phyloP scores from a whole-genome alignment of 2,888 invertebrate species.

The Lithophane socia region DNA sequence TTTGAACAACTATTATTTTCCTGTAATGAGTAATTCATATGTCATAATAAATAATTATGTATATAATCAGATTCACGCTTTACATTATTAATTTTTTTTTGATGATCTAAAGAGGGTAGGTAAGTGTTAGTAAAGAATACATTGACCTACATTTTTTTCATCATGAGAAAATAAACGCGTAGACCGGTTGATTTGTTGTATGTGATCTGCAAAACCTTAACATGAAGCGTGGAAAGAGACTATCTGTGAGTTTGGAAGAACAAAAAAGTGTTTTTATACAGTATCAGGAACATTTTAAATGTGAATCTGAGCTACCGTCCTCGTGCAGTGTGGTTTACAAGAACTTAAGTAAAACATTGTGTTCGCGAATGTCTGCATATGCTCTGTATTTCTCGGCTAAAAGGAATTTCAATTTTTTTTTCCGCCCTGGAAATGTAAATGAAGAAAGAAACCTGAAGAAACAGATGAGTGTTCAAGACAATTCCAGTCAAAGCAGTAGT shows the following conservation, averaged over 20 bases:
- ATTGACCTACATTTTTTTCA: neutral
- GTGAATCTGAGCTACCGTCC: slow-evolving; percentile 14
- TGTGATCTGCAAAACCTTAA: slow-evolving; percentile 15
- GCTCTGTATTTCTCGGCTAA: slow-evolving; percentile 33
- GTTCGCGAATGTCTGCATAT: slow-evolving; percentile 29
- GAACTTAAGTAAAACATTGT: slow-evolving; percentile 30
- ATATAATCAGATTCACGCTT: neutral
- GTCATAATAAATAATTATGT: neutral
- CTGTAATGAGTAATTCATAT: slow-evolving; percentile 2
- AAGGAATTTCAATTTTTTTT: slow-evolving; percentile 28
- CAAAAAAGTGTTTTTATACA: slow-evolving; percentile 36
- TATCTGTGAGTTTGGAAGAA: slow-evolving; percentile 41
- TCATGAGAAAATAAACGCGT: slow-evolving; percentile 1
- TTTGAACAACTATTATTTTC: slow-evolving; percentile 4
- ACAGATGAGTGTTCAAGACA: slow-evolving; percentile 20
- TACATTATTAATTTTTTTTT: neutral
- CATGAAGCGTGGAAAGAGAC: slow-evolving; percentile 37
- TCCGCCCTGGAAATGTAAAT: slow-evolving; percentile 6
- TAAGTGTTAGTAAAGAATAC: no score
- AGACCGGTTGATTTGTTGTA: slow-evolving; percentile 8
- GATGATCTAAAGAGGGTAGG: neutral
- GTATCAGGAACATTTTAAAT: slow-evolving; percentile 21
- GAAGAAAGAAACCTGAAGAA: slow-evolving; percentile 23
- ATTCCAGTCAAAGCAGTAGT: slow-evolving; percentile 20
- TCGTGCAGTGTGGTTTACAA: slow-evolving; percentile 37